Conservation (phyloP, 2,113 vertebrate genomes). For the Steatornis caripensis region DNA sequence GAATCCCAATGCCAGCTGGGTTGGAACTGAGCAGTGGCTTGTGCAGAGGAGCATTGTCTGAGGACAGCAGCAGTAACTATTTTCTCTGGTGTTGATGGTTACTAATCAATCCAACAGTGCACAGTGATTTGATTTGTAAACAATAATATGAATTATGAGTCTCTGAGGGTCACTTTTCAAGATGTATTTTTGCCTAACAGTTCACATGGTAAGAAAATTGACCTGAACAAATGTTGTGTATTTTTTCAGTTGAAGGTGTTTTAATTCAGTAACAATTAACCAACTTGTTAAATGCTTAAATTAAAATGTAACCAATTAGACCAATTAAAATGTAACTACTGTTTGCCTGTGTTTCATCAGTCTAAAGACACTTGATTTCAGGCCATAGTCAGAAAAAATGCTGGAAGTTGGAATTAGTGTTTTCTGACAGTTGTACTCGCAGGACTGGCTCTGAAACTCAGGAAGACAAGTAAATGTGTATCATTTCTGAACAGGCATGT, state of each 20-base stretch:
- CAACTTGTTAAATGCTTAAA: background rate
- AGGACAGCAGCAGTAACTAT: background rate
- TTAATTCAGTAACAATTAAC: constrained; percentile 27
- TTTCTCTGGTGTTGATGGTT: background rate
- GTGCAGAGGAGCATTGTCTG: background rate
- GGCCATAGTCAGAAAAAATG: background rate
- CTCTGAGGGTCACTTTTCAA: background rate
- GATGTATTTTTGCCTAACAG: background rate
- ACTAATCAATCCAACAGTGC: background rate
- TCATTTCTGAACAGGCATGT: background rate
- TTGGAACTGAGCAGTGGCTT: background rate
- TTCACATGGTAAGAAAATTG: background rate
- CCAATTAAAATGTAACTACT: background rate
- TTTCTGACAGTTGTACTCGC: background rate
- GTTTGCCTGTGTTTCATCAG: background rate
- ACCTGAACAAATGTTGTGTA: background rate
- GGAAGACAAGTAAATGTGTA: background rate
- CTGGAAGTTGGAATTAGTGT: background rate
- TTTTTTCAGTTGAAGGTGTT: background rate
- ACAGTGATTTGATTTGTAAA: background rate
- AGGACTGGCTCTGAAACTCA: background rate
- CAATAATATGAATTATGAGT: background rate
- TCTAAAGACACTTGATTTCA: background rate
- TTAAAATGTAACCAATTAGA: constrained; percentile 21
- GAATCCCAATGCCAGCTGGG: background rate